Evolutionary conservation across 2,797 vertebrate genomes (phyloP).

Genomic region (Smutsia temminckii): DNA sequence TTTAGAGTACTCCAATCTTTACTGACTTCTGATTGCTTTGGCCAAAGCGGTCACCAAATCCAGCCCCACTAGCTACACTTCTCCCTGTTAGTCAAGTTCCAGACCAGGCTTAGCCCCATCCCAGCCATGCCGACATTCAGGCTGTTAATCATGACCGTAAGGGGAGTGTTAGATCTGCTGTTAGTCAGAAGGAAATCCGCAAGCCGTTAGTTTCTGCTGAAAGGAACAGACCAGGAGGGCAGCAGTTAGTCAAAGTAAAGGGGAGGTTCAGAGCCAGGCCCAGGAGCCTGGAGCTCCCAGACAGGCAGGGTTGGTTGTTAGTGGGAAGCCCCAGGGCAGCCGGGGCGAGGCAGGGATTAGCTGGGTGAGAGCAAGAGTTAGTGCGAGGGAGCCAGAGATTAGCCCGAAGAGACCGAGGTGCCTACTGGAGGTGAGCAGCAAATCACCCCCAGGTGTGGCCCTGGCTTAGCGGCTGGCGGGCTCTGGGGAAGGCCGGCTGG

Average conservation of each 20-base stretch:
- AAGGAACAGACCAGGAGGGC: slow-evolving; percentile 65
- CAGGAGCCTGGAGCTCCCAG: neutral
- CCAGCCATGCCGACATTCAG: slow-evolving; percentile 71
- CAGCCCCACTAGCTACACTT: neutral
- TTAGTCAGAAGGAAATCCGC: slow-evolving; percentile 70
- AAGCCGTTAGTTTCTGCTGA: slow-evolving; percentile 76
- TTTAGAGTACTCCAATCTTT: fast-evolving
- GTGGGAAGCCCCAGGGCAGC: slow-evolving; percentile 23
- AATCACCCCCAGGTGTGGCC: slow-evolving; percentile 78
- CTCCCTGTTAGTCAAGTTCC: neutral
- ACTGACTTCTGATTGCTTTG: neutral
- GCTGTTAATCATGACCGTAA: slow-evolving; percentile 39
- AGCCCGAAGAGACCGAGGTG: slow-evolving; percentile 65
- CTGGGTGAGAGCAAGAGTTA: slow-evolving; percentile 81
- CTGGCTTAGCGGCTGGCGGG: slow-evolving; percentile 74
- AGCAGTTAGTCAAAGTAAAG: slow-evolving; percentile 61
- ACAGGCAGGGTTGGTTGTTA: neutral
- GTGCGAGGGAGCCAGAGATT: slow-evolving; percentile 65
- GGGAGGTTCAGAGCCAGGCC: slow-evolving; percentile 51
- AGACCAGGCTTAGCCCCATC: neutral
- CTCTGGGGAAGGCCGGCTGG: slow-evolving; percentile 72
- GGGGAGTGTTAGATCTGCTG: slow-evolving; percentile 64
- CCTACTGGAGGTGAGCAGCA: slow-evolving; percentile 74
- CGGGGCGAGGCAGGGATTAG: neutral
- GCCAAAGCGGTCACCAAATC: neutral